Conservation (phyloP, 2,888 invertebrate genomes). For the Bellardia pandia region DNA sequence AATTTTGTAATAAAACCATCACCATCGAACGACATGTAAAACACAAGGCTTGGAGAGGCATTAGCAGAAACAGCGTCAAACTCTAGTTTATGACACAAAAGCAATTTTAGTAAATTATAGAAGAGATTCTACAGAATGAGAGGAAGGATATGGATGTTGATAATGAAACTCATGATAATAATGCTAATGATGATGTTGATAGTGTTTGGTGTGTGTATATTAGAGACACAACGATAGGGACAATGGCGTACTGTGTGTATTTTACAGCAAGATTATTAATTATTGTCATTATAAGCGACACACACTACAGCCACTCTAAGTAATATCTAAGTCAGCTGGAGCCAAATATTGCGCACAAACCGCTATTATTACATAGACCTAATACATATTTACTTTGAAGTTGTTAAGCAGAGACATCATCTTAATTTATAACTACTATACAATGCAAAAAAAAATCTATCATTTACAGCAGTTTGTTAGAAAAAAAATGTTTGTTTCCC, state of each 20-base stretch:
- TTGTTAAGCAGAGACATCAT: too few relatives aligned
- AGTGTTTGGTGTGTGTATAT: neutral
- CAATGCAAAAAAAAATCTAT: neutral
- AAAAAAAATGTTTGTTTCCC: neutral
- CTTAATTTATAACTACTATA: too few relatives aligned
- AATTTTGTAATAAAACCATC: constrained; percentile 52
- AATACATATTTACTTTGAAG: too few relatives aligned
- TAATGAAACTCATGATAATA: constrained; percentile 2
- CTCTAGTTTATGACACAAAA: constrained; percentile 34
- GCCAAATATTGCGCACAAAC: neutral
- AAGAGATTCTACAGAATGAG: neutral
- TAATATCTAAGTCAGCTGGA: neutral
- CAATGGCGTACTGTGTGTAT: neutral
- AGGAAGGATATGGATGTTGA: constrained; percentile 4
- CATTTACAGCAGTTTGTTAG: neutral
- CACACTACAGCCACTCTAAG: neutral
- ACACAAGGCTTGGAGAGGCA: neutral
- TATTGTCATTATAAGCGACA: neutral
- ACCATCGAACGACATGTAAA: constrained; percentile 23
- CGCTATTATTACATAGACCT: too few relatives aligned
- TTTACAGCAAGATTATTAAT: constrained; percentile 24
- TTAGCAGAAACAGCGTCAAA: neutral
- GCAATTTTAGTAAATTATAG: constrained; percentile 47
- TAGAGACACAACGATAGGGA: neutral
- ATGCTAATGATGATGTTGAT: constrained; percentile 12